Conservation (phyloP, 2,888 invertebrate species). For the Nycteola revayana region DNA sequence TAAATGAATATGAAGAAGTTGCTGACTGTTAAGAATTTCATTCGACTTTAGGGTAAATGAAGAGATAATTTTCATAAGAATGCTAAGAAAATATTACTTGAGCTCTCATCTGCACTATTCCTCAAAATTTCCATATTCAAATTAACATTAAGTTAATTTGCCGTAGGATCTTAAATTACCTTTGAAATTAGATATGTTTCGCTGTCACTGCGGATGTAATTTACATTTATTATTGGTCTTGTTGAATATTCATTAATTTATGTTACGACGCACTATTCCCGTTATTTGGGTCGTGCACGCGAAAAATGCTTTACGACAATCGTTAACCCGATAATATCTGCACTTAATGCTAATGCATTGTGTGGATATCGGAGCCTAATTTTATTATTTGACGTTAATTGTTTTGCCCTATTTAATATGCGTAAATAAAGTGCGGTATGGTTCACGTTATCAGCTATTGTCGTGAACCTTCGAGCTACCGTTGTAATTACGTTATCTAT, state of each 20-base stretch:
- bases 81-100: background rate
- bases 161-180: conserved; percentile 52
- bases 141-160: conserved; percentile 54
- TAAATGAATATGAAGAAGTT: background rate
- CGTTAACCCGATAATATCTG: conserved; percentile 32
- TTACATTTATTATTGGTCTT: conserved; percentile 54
- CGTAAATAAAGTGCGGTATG: background rate
- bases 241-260: conserved; percentile 52
- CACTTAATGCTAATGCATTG: conserved; percentile 21
- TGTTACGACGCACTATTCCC: conserved; percentile 23
- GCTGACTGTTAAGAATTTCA: too few species aligned
- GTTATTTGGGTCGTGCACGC: conserved; percentile 30
- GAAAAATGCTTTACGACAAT: conserved; percentile 31
- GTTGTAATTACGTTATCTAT: conserved; percentile 20
- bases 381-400: background rate
- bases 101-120: conserved; percentile 23
- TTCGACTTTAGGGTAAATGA: too few species aligned
- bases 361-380: background rate
- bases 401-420: background rate
- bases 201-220: conserved; percentile 54
- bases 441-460: conserved; percentile 6
- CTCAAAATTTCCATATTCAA: conserved; percentile 48
- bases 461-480: conserved; percentile 15
- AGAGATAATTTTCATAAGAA: background rate
- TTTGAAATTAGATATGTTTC: conserved; percentile 61